Conservation (phyloP, 92 coral and sea anemone species). For the Parazoanthus swiftii region DNA sequence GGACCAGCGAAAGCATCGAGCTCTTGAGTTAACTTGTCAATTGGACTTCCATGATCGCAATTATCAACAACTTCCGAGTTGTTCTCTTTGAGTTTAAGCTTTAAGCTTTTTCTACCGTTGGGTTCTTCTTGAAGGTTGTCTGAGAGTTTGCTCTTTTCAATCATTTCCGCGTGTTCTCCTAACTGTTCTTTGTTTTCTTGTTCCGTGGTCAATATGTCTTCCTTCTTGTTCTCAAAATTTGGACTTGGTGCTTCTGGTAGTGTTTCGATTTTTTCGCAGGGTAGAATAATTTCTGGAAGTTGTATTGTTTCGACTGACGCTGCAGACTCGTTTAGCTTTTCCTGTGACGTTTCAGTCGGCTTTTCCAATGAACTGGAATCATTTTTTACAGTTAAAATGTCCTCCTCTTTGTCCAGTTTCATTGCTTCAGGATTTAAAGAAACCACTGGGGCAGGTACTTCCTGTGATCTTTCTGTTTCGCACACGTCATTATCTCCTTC, state of each 20-base stretch:
- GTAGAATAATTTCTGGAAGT: conserved; percentile 15
- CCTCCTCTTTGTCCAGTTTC: not conserved
- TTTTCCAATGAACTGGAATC: not conserved
- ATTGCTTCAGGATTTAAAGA: not conserved
- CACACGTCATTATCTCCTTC: not conserved
- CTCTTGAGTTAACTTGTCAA: conserved; percentile 29
- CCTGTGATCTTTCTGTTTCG: not conserved
- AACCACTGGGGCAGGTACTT: not conserved
- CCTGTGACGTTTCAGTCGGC: not conserved
- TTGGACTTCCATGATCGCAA: conserved; percentile 35
- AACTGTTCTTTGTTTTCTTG: not conserved
- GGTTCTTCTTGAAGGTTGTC: not conserved
- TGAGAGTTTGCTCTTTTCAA: not conserved
- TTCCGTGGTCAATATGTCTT: not conserved
- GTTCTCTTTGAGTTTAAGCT: not conserved
- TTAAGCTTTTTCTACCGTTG: not conserved
- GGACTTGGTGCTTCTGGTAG: not conserved
- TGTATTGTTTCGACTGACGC: not conserved
- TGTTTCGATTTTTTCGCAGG: not conserved
- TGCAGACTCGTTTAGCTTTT: not conserved
- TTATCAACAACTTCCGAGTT: conserved; percentile 14
- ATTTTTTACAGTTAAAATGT: not conserved
- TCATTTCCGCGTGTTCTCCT: conserved; percentile 6
- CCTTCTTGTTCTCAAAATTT: not conserved
- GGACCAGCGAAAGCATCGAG: conserved; percentile 34